Evolutionary conservation across 2,888 invertebrate genomes (phyloP), one percentile per base, ranked within the genome.

Genomic region (Daptonema setosum): DNA sequence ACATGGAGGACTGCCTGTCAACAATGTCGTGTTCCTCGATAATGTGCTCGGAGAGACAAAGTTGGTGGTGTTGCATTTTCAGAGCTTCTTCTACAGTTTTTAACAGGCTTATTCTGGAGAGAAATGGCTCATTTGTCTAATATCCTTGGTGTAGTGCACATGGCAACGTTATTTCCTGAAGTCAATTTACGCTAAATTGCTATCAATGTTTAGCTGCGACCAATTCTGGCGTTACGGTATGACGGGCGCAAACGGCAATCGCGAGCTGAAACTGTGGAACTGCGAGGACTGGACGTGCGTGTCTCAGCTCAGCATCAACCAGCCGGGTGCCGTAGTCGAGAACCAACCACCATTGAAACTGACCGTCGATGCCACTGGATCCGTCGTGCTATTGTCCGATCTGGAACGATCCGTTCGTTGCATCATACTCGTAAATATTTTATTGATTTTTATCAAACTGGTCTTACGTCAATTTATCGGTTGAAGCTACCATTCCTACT

Each of bases 141-240:
- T 11, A 35, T 8, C 35, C 17, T 17, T 35, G 35, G 8, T 11
- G 35, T 35, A 11, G 8, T 17, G 8, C 8, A 17, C 8, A 47
- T 5, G n/a, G 5, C 47, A 47, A 17, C 8, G 47, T 47, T 5
- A 50, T 11, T 2, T 11, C 3, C 20, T 24, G 24, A 50, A 50
- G 26, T 5, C 11, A 25, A 30, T 3, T 2, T 45, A 1, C 22
- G 25, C 17, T 22, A n/a, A 2, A 41, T 29, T 3, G 2, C 11
- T 20, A n/a, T 5, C 41, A 11, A 3, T 35, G 2, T 22, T 54
- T 5, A 69, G 54, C 64, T 80, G 80, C 63, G 78, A 77, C 20
- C 81, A 83, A 69, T 88, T 90, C 73, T 95, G 95, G 93, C 88
- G 88, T 72, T 90, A 83, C 73, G 88, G 86, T 0, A 79, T 93